Percentiles rank a stretch among this genome's conserved stretches.
Evolutionary conservation across 2,888 invertebrate species (phyloP).

Genomic region (Erebia palarica): DNA sequence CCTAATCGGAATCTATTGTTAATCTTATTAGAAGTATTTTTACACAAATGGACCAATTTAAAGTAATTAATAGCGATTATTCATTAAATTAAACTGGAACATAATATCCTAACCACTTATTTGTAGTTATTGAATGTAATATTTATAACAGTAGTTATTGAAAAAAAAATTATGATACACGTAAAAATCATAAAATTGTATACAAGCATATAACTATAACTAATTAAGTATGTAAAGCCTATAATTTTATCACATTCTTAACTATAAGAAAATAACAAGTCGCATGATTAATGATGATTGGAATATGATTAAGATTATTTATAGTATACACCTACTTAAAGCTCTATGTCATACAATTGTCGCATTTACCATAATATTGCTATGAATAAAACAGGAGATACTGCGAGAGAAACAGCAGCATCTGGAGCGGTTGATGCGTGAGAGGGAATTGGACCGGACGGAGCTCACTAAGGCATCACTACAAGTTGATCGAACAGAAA

Average conservation of each 20-base stretch:
- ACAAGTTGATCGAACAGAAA: constrained; percentile 91
- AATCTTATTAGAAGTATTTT: too few relatives aligned
- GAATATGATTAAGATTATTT: constrained; percentile 38
- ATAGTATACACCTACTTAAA: not conserved
- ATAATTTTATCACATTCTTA: constrained; percentile 6
- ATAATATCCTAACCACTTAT: too few relatives aligned
- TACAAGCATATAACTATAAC: too few relatives aligned
- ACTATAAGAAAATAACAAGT: constrained; percentile 5
- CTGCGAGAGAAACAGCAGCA: constrained; percentile 97
- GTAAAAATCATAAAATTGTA: too few relatives aligned
- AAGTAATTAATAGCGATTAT: too few relatives aligned
- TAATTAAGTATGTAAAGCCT: not conserved
- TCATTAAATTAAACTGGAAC: too few relatives aligned
- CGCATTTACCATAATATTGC: constrained; percentile 7
- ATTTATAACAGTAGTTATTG: too few relatives aligned
- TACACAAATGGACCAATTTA: too few relatives aligned
- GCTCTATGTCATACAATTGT: constrained; percentile 4
- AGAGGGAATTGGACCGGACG: constrained; percentile 94
- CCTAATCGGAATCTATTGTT: too few relatives aligned
- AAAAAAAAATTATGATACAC: too few relatives aligned
- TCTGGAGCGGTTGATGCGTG: constrained; percentile 94
- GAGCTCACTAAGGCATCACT: constrained; percentile 92
- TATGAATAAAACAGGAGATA: constrained; percentile 85
- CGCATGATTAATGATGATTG: constrained; percentile 22
- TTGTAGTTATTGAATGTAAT: too few relatives aligned